Conservation (phyloP, 2,113 vertebrate species). For the Mugil cephalus region DNA sequence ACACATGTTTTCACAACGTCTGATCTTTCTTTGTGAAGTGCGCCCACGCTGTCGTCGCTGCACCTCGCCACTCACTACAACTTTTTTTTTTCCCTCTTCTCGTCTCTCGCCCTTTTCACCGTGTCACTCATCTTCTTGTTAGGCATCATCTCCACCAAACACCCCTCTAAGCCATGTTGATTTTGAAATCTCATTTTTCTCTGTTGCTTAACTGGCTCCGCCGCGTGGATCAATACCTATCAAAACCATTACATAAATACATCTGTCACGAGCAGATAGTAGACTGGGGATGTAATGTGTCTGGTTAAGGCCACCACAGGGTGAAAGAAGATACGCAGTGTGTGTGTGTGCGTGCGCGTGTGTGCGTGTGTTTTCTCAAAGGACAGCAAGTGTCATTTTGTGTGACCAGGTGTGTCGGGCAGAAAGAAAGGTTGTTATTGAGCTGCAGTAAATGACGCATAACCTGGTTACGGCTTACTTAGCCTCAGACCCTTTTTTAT, state of each 20-base stretch:
- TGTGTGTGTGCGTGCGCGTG: conserved; percentile 19
- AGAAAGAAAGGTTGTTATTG: conserved; percentile 71
- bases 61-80: conserved; percentile 25
- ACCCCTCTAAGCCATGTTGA: conserved; percentile 71
- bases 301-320: conserved; percentile 75
- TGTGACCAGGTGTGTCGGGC: conserved; percentile 74
- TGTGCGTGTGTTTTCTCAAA: conserved; percentile 48
- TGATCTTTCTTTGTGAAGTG: conserved; percentile 32
- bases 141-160: conserved; percentile 42
- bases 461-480: conserved; percentile 66
- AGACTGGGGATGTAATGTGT: conserved; percentile 75
- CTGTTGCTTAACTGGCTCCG: conserved; percentile 77
- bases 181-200: conserved; percentile 84
- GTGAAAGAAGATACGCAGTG: conserved; percentile 64
- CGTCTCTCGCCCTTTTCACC: conserved; percentile 17
- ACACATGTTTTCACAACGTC: conserved; percentile 42
- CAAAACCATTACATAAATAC: conserved; percentile 84
- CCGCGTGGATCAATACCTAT: conserved; percentile 82
- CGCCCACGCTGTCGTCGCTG: too few relatives aligned
- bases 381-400: conserved; percentile 71
- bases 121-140: conserved; percentile 63
- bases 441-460: conserved; percentile 75
- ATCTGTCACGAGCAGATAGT: conserved; percentile 83
- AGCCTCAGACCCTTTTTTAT: conserved; percentile 37
- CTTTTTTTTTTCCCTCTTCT: conserved; percentile 1